Base-by-base conservation (phyloP, 1,140 invertebrate genomes). In the Apocrypta bakeri region DNA sequence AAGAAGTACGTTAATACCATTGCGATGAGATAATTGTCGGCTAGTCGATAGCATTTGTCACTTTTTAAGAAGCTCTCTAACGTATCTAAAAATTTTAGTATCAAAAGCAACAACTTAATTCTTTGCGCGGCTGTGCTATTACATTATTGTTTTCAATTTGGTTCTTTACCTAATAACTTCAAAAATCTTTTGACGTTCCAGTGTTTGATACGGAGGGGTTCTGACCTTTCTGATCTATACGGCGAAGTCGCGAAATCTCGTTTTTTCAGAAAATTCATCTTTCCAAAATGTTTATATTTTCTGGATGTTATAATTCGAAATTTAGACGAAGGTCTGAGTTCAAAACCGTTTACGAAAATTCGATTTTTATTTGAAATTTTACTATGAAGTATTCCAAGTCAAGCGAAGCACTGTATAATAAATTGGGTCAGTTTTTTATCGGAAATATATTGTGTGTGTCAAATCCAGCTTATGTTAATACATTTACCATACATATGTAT, bases 1-100 rank as follows among this genome's bases (percentile, higher is more conserved):
- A 93, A 90, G 87, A 94, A 94, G 87, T 94, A 94, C 4, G 91
- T 92, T 90, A 94, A 94, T 6, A 93, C 93, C 93, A 94, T 94
- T 6, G 94, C 93, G 42, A 94, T 85, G 7, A 94, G 88, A 88
- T 94, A 94, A 89, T 93, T 92, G 85, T 93, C 92, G 25, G 92
- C 92, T 66, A 91, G 85, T 63, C 87, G 84, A 37, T 81, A 87
- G 73, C 92, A 93, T 63, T 86, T 85, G 84, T 93, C 92, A 24
- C 84, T 78, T 63, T 88, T 79, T 3, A 93, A 86, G 83, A 93
- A 92, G 56, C 88, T 85, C 66, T 86, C 80, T 25, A 90, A 79
- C 27, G 83, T 79, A 63, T 84, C 83, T 84, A 37, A 78, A 82
- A 9, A 33, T 56, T 25, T 25, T 7, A 6, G 27, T 12, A 7